Evolutionary conservation across 2,113 vertebrate species (phyloP).

Genomic region (Bubo scandiacus): DNA sequence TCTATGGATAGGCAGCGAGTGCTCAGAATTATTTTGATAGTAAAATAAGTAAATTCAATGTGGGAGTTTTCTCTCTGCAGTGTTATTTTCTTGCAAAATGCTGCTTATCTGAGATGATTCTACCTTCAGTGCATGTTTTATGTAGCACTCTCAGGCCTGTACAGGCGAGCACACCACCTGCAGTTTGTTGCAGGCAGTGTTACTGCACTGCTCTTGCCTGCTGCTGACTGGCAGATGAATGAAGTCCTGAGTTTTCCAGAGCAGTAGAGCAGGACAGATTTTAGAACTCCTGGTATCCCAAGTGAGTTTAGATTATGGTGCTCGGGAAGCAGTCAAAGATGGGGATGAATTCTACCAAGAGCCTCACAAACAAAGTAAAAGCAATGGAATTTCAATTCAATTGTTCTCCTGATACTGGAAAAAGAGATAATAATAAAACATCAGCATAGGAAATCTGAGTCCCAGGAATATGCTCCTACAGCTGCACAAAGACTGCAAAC

Average conservation of each 20-base stretch:
- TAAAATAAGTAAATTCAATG: neutral
- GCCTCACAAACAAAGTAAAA: neutral
- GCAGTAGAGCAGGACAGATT: neutral
- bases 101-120: neutral
- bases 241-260: neutral
- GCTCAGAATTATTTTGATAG: neutral
- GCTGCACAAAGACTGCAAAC: neutral
- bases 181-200: neutral
- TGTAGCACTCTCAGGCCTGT: neutral
- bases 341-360: neutral
- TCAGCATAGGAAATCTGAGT: neutral
- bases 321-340: neutral
- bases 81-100: neutral
- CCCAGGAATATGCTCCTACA: neutral
- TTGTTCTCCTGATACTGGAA: neutral
- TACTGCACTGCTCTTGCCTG: neutral
- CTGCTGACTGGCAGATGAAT: neutral
- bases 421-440: neutral
- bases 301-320: neutral
- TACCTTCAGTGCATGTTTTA: neutral
- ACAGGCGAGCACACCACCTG: neutral
- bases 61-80: neutral
- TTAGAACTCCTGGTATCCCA: neutral
- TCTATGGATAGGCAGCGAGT: rapidly evolving
- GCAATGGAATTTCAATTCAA: neutral